phyloP scores from a whole-genome alignment of 2,888 invertebrate species.

The Phlogophora meticulosa region DNA sequence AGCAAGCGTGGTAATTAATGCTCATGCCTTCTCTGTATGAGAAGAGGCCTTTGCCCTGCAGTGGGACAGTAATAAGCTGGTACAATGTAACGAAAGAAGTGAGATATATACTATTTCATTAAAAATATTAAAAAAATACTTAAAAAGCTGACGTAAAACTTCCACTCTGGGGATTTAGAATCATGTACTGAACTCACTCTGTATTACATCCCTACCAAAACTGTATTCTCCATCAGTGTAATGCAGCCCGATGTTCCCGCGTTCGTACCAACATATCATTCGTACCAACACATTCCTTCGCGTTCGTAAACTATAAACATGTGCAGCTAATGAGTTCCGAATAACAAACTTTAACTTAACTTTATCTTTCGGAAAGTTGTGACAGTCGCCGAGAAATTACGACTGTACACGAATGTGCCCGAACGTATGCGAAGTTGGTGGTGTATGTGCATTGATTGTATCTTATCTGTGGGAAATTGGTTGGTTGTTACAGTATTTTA shows the following conservation, averaged over 20 bases:
- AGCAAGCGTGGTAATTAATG: too few species aligned
- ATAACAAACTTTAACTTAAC: constrained; percentile 45
- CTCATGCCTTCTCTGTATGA: too few species aligned
- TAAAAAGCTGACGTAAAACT: too few species aligned
- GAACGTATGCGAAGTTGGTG: constrained; percentile 23
- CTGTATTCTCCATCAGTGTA: constrained; percentile 3
- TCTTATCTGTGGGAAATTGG: constrained; percentile 27
- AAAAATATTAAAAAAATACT: too few species aligned
- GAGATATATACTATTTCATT: too few species aligned
- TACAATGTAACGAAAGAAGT: too few species aligned
- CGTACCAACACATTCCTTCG: too few species aligned
- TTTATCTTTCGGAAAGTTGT: constrained; percentile 49
- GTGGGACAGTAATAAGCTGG: too few species aligned
- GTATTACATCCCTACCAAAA: too few species aligned
- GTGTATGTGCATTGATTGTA: constrained; percentile 30
- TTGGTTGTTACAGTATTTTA: background rate
- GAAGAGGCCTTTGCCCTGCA: too few species aligned
- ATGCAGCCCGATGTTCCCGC: background rate
- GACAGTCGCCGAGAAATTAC: constrained; percentile 53
- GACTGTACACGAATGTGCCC: constrained; percentile 22
- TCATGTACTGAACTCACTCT: too few species aligned
- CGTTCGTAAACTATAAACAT: constrained; percentile 42
- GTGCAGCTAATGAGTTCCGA: constrained; percentile 57
- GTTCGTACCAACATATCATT: constrained; percentile 12
- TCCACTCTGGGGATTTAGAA: too few species aligned